Percentiles rank a stretch among this genome's conserved stretches.
Conservation (phyloP, 2,113 vertebrate species). For the Cynocephalus volans region DNA sequence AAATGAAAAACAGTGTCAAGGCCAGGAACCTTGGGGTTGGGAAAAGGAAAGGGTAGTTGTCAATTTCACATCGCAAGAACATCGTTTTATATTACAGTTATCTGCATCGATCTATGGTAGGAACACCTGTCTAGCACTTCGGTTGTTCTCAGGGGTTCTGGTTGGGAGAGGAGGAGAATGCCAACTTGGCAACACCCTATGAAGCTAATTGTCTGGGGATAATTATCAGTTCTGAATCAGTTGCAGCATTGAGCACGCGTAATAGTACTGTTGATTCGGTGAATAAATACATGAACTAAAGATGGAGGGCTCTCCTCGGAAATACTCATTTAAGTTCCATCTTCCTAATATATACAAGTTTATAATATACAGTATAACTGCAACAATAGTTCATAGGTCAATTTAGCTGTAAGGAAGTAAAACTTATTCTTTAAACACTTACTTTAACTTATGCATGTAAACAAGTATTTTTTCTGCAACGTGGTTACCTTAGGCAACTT, state of each 20-base stretch:
- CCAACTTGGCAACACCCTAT: not conserved
- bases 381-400: not conserved
- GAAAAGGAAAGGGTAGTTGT: not conserved
- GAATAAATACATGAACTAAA: not conserved
- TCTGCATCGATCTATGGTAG: not conserved
- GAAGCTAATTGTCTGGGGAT: not conserved
- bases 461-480: conserved; percentile 12
- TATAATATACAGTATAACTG: not conserved
- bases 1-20: not conserved
- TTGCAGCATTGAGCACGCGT: not conserved
- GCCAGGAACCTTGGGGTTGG: not conserved
- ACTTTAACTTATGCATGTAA: not conserved
- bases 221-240: not conserved
- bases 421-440: not conserved
- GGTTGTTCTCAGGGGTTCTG: not conserved
- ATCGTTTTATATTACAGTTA: not conserved
- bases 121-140: not conserved
- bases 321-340: not conserved
- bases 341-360: not conserved
- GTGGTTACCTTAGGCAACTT: not conserved
- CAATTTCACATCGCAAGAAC: not conserved
- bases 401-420: conserved; percentile 3
- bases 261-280: not conserved
- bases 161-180: not conserved
- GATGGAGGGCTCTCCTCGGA: not conserved